Base-by-base conservation (phyloP, 1,140 invertebrate genomes). In the Acyrthosiphon pisum region DNA sequence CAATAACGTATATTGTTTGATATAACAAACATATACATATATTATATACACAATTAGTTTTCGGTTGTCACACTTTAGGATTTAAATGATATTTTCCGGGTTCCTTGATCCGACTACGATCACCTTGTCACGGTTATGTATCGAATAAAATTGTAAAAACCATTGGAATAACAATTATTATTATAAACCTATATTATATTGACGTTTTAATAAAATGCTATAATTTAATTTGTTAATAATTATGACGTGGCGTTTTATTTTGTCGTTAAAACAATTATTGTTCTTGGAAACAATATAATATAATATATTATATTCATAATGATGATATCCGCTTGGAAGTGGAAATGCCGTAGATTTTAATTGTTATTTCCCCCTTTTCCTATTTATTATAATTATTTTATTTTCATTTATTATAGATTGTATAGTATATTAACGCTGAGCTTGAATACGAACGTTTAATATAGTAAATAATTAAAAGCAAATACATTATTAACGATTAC, bases 21-120 rank as follows among this genome's bases (percentile, higher is more conserved):
- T 48, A 4, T n/a, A 86, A 48, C 30, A 87, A 84, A 41, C 9
- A 41, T 8, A 22, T 44, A 84, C 8, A 81, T 81, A n/a, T 68
- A 37, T 76, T 37, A n/a, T 76, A 37, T 26, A 41, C 9, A 44
- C 41, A 44, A 84, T 37, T 86, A n/a, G 84, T 86, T 86, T 46
- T 86, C 46, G 9, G 84, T 46, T 91, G 53, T 91, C 90, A 91
- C 90, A 68, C 53, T 76, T 81, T 35, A 53, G 81, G 46, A 93
- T 93, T 76, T 53, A 84, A 76, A 92, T 18, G 37, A 48, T 37
- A 46, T 84, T 83, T 93, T 93, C 76, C 48, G 81, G 91, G 50
- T 56, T 93, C 89, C 37, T 60, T 60, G 53, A 41, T 83, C 26
- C 48, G 30, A n/a, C 14, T 14, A 6, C 48, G 23, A 37, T 50